These are phyloP conservation scores for Frankliniella intonsa DNA, from an alignment of 2,888 invertebrate genomes.

Conservation along the genomic window DNA sequence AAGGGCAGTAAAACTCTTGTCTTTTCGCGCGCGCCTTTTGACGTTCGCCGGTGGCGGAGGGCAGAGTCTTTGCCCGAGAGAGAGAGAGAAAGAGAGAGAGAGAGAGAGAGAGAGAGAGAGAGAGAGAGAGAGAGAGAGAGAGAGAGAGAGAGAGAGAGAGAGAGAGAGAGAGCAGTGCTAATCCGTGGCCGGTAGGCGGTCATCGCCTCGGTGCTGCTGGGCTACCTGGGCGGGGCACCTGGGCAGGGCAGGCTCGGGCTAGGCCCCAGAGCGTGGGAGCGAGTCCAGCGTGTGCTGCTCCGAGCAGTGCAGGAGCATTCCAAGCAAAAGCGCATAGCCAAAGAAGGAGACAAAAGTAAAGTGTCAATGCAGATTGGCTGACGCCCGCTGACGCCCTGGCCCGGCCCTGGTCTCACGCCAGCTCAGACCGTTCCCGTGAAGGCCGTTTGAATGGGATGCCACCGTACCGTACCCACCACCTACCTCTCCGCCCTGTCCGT, in stretches of 20 bases:
- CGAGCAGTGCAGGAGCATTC: too few species aligned
- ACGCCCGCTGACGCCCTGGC: too few species aligned
- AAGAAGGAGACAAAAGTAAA: too few species aligned
- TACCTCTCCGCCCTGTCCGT: too few species aligned
- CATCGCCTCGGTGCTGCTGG: neutral
- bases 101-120: conserved; percentile 13
- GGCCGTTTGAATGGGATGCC: too few species aligned
- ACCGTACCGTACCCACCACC: too few species aligned
- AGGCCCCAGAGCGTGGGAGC: neutral
- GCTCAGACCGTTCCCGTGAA: too few species aligned
- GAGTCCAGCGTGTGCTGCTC: neutral
- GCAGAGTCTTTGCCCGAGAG: neutral
- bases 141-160: neutral
- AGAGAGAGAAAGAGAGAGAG: neutral
- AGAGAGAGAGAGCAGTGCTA: neutral
- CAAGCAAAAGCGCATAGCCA: too few species aligned
- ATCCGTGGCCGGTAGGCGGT: neutral
- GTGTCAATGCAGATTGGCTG: too few species aligned
- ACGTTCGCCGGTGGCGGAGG: neutral
- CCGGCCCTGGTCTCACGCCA: too few species aligned
- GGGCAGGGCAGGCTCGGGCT: neutral
- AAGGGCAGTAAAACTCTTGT: conserved; percentile 9
- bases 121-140: neutral
- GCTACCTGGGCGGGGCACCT: neutral
- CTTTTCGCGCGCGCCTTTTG: neutral